These are phyloP conservation scores for Drosophila diplacantha DNA, from an alignment of 2,888 invertebrate genomes.

Conservation along the genomic window DNA sequence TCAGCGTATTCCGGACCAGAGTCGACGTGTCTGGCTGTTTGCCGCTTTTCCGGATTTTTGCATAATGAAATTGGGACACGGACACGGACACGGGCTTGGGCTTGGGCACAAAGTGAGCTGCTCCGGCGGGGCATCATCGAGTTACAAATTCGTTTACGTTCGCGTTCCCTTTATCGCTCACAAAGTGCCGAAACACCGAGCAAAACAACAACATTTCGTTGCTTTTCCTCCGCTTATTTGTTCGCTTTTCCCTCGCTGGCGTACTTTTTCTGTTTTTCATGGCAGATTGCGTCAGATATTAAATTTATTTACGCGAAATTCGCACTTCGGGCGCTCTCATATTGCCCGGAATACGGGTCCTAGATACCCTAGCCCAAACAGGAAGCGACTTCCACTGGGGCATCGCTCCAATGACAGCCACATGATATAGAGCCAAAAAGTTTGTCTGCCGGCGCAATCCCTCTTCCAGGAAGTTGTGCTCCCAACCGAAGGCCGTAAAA, in stretches of 20 bases:
- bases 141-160: constrained; percentile 57
- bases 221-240: constrained; percentile 10
- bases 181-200: constrained; percentile 8
- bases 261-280: constrained; percentile 34
- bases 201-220: constrained; percentile 5
- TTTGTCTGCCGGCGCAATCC: constrained; percentile 8
- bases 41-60: constrained; percentile 34
- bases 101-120: constrained; percentile 41
- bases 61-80: constrained; percentile 46
- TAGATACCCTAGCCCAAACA: constrained; percentile 22
- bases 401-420: constrained; percentile 25
- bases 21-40: constrained; percentile 8
- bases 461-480: constrained; percentile 7
- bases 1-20: constrained; percentile 19
- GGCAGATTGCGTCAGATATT: constrained; percentile 66
- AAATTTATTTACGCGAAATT: constrained; percentile 64
- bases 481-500: background rate
- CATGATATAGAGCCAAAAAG: constrained; percentile 24
- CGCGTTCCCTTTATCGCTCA: constrained; percentile 19
- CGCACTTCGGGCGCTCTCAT: constrained; percentile 43
- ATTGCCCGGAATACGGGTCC: constrained; percentile 18
- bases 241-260: background rate
- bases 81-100: background rate
- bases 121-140: constrained; percentile 44
- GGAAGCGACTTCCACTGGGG: constrained; percentile 6